phyloP scores from a whole-genome alignment of 2,888 invertebrate species.

The Glaucopsyche alexis region DNA sequence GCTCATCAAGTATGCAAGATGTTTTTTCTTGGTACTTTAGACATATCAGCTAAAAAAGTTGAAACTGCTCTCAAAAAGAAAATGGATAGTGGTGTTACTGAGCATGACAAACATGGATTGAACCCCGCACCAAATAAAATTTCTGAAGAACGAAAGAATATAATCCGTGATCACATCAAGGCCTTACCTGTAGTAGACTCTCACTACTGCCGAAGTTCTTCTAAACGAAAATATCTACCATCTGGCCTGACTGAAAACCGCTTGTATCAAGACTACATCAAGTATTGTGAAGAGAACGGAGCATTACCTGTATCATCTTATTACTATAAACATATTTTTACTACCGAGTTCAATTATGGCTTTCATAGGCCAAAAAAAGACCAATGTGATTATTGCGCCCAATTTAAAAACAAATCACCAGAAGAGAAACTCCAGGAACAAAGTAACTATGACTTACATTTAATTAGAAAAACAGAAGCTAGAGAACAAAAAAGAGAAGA shows the following conservation, averaged over 20 bases:
- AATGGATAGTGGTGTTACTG: too few species aligned
- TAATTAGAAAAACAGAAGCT: not conserved
- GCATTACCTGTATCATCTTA: not conserved
- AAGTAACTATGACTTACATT: not conserved
- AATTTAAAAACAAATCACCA: not conserved
- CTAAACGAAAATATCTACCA: not conserved
- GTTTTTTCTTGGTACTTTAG: too few species aligned
- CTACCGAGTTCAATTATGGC: not conserved
- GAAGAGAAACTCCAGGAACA: not conserved
- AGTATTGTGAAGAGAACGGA: not conserved
- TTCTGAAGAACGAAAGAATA: conserved; percentile 28
- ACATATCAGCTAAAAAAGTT: too few species aligned
- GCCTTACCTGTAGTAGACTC: conserved; percentile 5
- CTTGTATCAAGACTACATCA: not conserved
- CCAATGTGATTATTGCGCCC: not conserved
- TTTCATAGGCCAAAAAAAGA: not conserved
- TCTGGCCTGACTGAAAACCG: not conserved
- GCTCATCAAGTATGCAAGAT: too few species aligned
- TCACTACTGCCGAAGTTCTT: not conserved
- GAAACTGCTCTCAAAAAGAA: too few species aligned
- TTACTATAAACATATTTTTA: not conserved
- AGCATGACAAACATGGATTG: conserved; percentile 25
- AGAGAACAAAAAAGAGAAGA: not conserved
- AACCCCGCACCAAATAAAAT: conserved; percentile 30
- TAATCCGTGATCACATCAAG: conserved; percentile 29